Percentiles rank a stretch among this genome's conserved stretches.
phyloP scores from a whole-genome alignment of 2,888 invertebrate genomes.

The Abrostola tripartita region DNA sequence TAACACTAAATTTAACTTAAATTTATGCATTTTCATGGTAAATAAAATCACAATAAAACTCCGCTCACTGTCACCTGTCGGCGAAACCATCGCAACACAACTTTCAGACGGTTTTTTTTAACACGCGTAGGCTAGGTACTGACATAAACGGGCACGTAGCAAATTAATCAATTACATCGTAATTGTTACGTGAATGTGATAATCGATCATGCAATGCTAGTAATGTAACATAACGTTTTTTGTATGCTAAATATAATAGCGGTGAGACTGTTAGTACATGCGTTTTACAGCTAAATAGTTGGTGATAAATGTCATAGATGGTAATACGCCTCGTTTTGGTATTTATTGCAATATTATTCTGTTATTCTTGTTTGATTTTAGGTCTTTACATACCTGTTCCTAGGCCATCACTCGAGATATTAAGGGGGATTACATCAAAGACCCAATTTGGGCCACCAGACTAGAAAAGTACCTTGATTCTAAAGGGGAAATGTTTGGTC shows the following conservation, averaged over 20 bases:
- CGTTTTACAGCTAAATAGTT: conserved; percentile 28
- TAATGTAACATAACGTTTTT: conserved; percentile 34
- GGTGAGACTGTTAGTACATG: conserved; percentile 24
- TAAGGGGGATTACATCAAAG: too few relatives aligned
- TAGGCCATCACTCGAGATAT: too few relatives aligned
- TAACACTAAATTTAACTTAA: too few relatives aligned
- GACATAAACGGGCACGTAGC: conserved; percentile 50
- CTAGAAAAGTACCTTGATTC: too few relatives aligned
- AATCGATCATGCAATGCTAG: conserved; percentile 54
- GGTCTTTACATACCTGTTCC: too few relatives aligned
- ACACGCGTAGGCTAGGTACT: conserved; percentile 30
- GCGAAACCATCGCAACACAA: neutral
- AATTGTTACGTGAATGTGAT: conserved; percentile 53
- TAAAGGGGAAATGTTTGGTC: too few relatives aligned
- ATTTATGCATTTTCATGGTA: neutral
- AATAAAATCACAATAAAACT: neutral
- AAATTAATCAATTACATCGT: conserved; percentile 52
- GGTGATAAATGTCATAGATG: conserved; percentile 32
- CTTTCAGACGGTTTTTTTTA: conserved; percentile 27
- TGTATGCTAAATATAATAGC: conserved; percentile 31
- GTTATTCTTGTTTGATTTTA: too few relatives aligned
- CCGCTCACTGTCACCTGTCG: neutral
- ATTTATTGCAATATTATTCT: too few relatives aligned
- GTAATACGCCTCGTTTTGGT: conserved; percentile 8
- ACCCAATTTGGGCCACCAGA: too few relatives aligned